phyloP scores from a whole-genome alignment of 2,888 invertebrate genomes.

The Volucella bombylans region DNA sequence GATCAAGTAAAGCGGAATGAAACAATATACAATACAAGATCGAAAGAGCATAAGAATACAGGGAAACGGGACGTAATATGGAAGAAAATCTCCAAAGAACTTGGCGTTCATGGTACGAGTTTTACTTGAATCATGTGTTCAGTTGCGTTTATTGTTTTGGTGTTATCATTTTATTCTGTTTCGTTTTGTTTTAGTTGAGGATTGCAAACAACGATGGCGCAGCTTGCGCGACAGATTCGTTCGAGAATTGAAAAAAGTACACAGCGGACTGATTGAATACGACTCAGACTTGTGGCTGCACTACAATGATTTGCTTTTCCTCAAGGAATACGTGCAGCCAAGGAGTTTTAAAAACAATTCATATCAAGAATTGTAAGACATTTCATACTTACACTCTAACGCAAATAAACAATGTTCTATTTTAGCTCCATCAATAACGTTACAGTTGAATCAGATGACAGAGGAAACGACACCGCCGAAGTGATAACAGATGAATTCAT shows the following conservation, averaged over 20 bases:
- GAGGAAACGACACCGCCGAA: too few relatives aligned
- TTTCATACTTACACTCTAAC: too few relatives aligned
- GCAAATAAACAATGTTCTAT: background rate
- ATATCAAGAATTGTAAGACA: background rate
- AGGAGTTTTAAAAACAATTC: background rate
- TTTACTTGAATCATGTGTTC: background rate
- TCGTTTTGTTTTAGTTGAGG: background rate
- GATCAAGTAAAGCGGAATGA: background rate
- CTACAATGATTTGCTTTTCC: slow-evolving; percentile 5
- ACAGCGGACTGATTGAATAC: too few relatives aligned
- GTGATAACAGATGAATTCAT: background rate
- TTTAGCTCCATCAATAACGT: background rate
- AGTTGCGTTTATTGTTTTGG: too few relatives aligned
- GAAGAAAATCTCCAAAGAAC: background rate
- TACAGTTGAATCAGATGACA: background rate
- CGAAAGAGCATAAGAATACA: background rate
- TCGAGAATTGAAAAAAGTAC: background rate
- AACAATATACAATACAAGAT: background rate
- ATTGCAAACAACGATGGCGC: slow-evolving; percentile 7
- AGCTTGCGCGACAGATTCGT: slow-evolving; percentile 6
- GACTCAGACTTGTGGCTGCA: background rate
- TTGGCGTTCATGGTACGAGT: background rate
- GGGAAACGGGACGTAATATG: background rate
- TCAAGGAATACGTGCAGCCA: background rate
- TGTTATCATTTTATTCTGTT: background rate